These are phyloP conservation scores for Acronicta leporina DNA, from an alignment of 2,888 invertebrate species.

Conservation along the genomic window DNA sequence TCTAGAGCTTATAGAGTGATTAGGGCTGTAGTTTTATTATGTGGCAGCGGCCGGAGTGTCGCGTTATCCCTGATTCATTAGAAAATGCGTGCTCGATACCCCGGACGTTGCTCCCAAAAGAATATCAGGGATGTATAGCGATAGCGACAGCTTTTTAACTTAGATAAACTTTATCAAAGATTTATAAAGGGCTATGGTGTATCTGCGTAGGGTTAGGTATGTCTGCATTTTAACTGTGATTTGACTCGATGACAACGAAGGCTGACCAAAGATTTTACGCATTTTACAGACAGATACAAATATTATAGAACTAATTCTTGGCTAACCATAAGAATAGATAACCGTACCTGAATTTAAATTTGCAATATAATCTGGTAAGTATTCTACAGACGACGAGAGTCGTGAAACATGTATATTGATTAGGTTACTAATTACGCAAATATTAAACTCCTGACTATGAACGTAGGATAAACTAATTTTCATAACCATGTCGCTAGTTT, in stretches of 20 bases:
- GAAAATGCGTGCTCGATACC: constrained; percentile 36
- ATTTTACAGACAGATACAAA: constrained; percentile 24
- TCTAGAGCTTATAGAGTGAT: constrained; percentile 87
- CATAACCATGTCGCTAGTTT: constrained; percentile 1
- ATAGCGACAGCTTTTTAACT: constrained; percentile 81
- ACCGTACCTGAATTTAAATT: constrained; percentile 46
- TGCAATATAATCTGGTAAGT: constrained; percentile 17
- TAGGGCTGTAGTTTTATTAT: constrained; percentile 78
- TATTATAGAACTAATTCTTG: constrained; percentile 13
- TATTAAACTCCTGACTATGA: constrained; percentile 1
- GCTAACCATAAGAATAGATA: constrained; percentile 1
- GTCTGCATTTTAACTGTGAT: constrained; percentile 58
- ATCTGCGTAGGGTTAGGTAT: constrained; percentile 70
- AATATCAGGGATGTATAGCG: constrained; percentile 82
- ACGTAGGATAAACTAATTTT: constrained; percentile 1
- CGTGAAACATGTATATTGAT: constrained; percentile 6
- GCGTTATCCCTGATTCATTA: neutral
- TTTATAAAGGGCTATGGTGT: constrained; percentile 81
- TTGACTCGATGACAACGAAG: constrained; percentile 55
- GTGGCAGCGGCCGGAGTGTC: constrained; percentile 52
- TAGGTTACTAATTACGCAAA: constrained; percentile 6
- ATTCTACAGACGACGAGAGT: constrained; percentile 11
- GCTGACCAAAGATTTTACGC: constrained; percentile 51
- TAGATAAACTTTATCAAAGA: constrained; percentile 78
- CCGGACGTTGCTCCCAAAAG: constrained; percentile 61